These are phyloP conservation scores for Perithous albicinctus DNA, from an alignment of 2,888 invertebrate species.

Conservation along the genomic window DNA sequence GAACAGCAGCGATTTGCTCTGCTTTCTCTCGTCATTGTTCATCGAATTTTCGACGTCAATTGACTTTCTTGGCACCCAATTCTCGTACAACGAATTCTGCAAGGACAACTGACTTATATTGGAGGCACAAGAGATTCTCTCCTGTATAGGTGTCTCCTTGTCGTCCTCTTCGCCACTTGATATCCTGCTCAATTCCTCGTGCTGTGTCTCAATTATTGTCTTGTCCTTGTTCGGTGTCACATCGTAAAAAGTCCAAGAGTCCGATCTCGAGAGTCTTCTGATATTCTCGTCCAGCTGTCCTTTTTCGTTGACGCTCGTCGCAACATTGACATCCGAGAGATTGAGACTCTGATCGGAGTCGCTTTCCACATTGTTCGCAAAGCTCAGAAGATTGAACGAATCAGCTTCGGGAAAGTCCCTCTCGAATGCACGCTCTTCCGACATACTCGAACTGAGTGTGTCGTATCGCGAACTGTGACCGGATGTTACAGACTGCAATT, in stretches of 20 bases:
- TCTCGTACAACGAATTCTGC: conserved; percentile 85
- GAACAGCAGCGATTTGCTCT: conserved; percentile 77
- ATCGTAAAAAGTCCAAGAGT: conserved; percentile 87
- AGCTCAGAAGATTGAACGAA: conserved; percentile 76
- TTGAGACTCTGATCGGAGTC: conserved; percentile 74
- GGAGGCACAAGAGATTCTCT: conserved; percentile 72
- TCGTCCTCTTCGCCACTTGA: conserved; percentile 77
- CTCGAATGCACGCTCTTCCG: conserved; percentile 78
- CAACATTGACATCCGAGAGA: conserved; percentile 77
- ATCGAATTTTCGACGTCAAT: conserved; percentile 63
- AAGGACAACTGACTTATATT: conserved; percentile 75
- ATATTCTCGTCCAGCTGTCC: conserved; percentile 74
- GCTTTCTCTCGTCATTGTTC: conserved; percentile 75
- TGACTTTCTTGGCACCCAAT: conserved; percentile 76
- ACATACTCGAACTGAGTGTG: conserved; percentile 80
- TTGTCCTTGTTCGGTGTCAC: conserved; percentile 72
- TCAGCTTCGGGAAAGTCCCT: conserved; percentile 84
- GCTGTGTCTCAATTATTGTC: conserved; percentile 69
- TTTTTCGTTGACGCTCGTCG: conserved; percentile 72
- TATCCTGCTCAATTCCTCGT: conserved; percentile 79
- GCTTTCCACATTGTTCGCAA: conserved; percentile 73
- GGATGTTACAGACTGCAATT: conserved; percentile 84
- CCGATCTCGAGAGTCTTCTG: conserved; percentile 84
- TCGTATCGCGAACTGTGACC: conserved; percentile 82
- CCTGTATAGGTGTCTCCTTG: conserved; percentile 66